These are phyloP conservation scores for Petromus typicus DNA, from an alignment of 2,113 vertebrate species.

Conservation along the genomic window DNA sequence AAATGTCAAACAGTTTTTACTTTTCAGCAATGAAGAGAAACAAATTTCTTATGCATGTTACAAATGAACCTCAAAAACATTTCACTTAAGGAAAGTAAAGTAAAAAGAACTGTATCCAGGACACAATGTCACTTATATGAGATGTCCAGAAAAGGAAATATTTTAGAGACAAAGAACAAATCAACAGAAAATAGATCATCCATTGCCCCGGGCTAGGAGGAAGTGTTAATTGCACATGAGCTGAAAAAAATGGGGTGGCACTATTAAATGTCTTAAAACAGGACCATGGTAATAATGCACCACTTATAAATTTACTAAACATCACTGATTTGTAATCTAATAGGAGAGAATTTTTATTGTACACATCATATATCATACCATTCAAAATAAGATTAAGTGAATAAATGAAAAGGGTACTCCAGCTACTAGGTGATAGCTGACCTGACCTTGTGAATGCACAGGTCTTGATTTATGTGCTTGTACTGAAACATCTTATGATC, in stretches of 20 bases:
- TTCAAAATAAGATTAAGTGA: not conserved
- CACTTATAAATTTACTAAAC: conserved; percentile 22
- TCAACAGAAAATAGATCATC: not conserved
- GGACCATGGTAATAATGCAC: not conserved
- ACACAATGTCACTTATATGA: conserved; percentile 4
- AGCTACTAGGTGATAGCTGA: not conserved
- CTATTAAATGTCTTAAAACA: conserved; percentile 13
- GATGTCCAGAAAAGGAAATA: not conserved
- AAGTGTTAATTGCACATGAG: not conserved
- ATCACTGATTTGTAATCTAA: not conserved
- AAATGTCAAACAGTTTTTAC: not conserved
- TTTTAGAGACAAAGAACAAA: conserved; percentile 33
- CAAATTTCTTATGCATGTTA: not conserved
- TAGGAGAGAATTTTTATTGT: not conserved
- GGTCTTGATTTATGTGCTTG: not conserved
- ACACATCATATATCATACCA: not conserved
- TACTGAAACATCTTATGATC: not conserved
- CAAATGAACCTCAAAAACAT: not conserved
- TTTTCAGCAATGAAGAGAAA: not conserved
- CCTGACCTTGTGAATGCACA: not conserved
- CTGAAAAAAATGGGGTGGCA: not conserved
- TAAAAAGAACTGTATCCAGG: not conserved
- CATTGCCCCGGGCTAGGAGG: not conserved
- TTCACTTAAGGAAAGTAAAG: not conserved
- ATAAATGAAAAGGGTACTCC: not conserved